Base-by-base conservation (phyloP, 2,797 vertebrate genomes). In the Taeniopygia guttata region DNA sequence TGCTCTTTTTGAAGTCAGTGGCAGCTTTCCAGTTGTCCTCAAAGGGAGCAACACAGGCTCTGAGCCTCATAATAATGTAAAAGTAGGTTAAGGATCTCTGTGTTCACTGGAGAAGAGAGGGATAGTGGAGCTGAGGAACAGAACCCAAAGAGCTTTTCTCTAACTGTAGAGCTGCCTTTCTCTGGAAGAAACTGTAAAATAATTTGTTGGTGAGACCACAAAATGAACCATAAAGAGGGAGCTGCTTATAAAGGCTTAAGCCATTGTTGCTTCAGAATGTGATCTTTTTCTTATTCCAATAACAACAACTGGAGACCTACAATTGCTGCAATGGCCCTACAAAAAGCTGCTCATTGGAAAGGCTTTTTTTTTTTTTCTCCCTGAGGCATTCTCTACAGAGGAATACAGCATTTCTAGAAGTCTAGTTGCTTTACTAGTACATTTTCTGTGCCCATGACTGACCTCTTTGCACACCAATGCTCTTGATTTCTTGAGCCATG, bases 31-130 rank as follows among this genome's bases (percentile, higher is more conserved):
- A 95, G 87, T n/a, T 63, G 84, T 89, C 87, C 87, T 96, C 89
- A 95, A 94, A 93, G 89, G 82, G 79, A 94, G 91, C 89, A 81
- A 84, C 92, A 78, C 84, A 88, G 62, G 68, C 84, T 87, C 81
- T n/a, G 48, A 91, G 96, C 40, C 68, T 95, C 64, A 87, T 40
- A 96, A 94, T 87, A 74, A 80, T 0, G 3, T 83, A 62, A 89
- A 96, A 96, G 94, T 95, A 96, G 94, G 95, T 96, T 96, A 96
- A 95, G 93, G 93, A 96, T 91, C 90, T 89, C 66, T 85, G 15
- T 87, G 87, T 91, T 95, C 88, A 21, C 45, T 69, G 87, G 68
- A 89, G 89, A 93, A 68, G 75, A 64, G 59, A 81, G 34, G 85
- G 74, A 90, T 58, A 66, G 77, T 1, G 0, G 43, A 76, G 84